Evolutionary conservation across 2,888 invertebrate genomes (phyloP).

Genomic region (Pheosia gnoma): DNA sequence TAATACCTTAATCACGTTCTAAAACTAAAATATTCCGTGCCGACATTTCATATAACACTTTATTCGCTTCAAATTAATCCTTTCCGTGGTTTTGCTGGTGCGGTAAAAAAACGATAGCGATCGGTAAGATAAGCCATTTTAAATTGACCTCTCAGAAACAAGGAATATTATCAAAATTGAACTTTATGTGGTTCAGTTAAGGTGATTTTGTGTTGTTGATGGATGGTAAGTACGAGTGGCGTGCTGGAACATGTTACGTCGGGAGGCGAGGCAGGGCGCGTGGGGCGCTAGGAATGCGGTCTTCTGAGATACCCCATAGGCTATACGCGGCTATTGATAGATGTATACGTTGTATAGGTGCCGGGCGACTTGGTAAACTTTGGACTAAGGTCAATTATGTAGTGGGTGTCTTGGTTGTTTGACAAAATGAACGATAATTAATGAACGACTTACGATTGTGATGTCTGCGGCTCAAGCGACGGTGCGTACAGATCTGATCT

Average conservation of each 20-base stretch:
- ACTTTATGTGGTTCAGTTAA: slow-evolving; percentile 33
- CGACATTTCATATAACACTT: slow-evolving; percentile 58
- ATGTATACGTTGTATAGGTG: slow-evolving; percentile 59
- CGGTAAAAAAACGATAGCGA: slow-evolving; percentile 68
- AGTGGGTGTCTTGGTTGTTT: not conserved
- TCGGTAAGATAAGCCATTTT: slow-evolving; percentile 50
- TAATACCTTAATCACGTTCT: slow-evolving; percentile 13
- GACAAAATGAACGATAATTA: not conserved
- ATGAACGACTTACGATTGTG: too few species aligned
- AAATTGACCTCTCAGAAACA: slow-evolving; percentile 15
- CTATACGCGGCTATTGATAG: slow-evolving; percentile 65
- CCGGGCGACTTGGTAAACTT: slow-evolving; percentile 42
- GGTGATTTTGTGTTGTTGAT: slow-evolving; percentile 19
- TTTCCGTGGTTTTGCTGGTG: slow-evolving; percentile 73
- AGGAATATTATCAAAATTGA: slow-evolving; percentile 25
- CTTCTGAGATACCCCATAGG: slow-evolving; percentile 75
- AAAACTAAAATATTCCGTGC: slow-evolving; percentile 13
- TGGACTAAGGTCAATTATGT: slow-evolving; percentile 29
- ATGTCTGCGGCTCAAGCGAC: too few species aligned
- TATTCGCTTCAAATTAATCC: slow-evolving; percentile 79
- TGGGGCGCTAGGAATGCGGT: slow-evolving; percentile 75
- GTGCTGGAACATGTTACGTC: slow-evolving; percentile 56
- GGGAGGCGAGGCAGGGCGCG: slow-evolving; percentile 56
- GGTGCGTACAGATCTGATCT: too few species aligned
- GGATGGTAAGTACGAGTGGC: slow-evolving; percentile 35